Conservation (phyloP, 2,113 vertebrate species). For the Corythornis madagascariensis region DNA sequence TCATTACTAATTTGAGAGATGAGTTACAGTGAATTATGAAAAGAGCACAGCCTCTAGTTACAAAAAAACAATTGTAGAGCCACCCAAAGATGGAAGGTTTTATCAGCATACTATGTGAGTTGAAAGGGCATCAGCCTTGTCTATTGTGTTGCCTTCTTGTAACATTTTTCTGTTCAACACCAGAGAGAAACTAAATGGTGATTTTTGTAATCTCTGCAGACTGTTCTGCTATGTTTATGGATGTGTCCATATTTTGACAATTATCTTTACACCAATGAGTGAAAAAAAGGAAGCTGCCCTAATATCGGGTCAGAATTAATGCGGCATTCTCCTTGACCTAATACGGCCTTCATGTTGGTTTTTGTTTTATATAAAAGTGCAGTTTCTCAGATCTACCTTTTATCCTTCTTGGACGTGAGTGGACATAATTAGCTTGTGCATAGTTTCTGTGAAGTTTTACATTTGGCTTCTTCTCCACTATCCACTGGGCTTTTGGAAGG, state of each 20-base stretch:
- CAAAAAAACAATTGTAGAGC: not conserved
- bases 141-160: not conserved
- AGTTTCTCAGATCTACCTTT: not conserved
- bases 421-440: not conserved
- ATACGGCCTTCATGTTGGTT: not conserved
- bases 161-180: not conserved
- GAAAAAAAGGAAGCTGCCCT: not conserved
- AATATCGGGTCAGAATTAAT: not conserved
- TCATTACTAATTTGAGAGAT: not conserved
- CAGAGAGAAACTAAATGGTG: not conserved
- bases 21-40: constrained; percentile 31
- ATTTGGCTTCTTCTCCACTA: accelerated
- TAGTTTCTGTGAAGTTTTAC: not conserved
- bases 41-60: constrained; percentile 4
- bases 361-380: not conserved
- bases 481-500: not conserved
- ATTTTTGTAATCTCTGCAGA: not conserved
- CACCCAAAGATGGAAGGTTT: not conserved
- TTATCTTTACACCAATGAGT: not conserved
- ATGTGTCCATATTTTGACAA: not conserved
- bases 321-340: not conserved
- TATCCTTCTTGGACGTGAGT: not conserved
- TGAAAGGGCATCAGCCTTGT: not conserved
- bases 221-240: not conserved
- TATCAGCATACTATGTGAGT: not conserved